A percentile compares a stretch with the other conserved stretches of the same genome.
Conservation (phyloP, 2,888 invertebrate genomes). For the Brachynemurus nebulosus region DNA sequence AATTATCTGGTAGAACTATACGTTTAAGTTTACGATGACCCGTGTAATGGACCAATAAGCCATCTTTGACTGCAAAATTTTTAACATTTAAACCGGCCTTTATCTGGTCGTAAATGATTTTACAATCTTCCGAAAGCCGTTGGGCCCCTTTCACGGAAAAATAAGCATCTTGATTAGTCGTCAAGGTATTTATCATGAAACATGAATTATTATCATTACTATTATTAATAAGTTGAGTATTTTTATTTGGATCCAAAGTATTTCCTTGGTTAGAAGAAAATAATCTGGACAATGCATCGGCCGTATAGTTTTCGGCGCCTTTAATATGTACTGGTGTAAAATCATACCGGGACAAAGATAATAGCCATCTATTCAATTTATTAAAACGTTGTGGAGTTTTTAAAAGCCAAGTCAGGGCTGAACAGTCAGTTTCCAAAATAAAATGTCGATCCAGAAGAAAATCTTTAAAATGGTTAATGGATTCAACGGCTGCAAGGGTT, state of each 20-base stretch:
- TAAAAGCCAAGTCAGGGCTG: not conserved
- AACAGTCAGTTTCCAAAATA: not conserved
- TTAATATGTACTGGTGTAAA: not conserved
- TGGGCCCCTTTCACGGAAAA: not conserved
- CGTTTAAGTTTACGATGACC: not conserved
- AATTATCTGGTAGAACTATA: too few species aligned
- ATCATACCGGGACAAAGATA: not conserved
- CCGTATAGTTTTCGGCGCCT: not conserved
- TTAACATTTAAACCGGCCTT: not conserved
- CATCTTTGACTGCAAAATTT: not conserved
- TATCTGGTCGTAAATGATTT: not conserved
- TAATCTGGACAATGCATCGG: not conserved
- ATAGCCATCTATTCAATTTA: not conserved
- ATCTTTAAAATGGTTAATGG: not conserved
- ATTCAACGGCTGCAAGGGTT: not conserved
- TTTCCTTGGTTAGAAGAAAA: not conserved
- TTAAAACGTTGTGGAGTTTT: not conserved
- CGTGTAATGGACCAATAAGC: not conserved
- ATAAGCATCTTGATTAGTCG: not conserved
- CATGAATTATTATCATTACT: not conserved
- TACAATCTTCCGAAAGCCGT: not conserved
- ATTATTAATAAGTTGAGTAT: not conserved
- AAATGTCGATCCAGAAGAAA: not conserved
- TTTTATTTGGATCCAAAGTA: not conserved
- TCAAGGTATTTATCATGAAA: not conserved